These are phyloP conservation scores for Helostoma temminkii DNA, from an alignment of 2,797 vertebrate species.

Conservation along the genomic window DNA sequence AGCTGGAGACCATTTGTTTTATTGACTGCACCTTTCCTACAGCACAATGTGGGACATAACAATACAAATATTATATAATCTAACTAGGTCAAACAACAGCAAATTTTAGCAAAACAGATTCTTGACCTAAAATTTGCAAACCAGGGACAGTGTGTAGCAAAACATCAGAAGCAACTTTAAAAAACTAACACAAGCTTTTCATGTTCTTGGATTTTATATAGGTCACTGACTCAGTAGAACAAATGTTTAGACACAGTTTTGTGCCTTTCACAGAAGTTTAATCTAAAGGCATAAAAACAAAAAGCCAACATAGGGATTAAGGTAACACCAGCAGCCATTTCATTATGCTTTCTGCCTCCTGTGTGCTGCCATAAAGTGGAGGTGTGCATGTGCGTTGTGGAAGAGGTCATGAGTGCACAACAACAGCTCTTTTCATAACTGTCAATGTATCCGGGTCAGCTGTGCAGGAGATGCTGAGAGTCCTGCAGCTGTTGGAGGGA, in stretches of 20 bases:
- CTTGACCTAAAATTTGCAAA: conserved; percentile 21
- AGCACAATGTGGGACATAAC: conserved; percentile 51
- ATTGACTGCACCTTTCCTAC: conserved; percentile 34
- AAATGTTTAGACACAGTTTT: neutral
- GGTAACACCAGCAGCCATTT: conserved; percentile 3
- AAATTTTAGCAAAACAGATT: conserved; percentile 12
- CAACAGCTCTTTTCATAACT: conserved; percentile 73
- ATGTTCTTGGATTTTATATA: neutral
- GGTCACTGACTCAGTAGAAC: neutral
- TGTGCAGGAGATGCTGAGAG: conserved; percentile 66
- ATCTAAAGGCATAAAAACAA: conserved; percentile 43
- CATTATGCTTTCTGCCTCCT: conserved; percentile 26
- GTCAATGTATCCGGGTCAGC: conserved; percentile 70
- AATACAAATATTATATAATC: conserved; percentile 46
- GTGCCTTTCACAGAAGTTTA: conserved; percentile 29
- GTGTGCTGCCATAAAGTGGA: conserved; percentile 17
- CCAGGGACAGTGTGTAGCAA: neutral
- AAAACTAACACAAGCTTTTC: neutral
- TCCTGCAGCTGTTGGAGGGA: conserved; percentile 69
- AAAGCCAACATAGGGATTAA: conserved; percentile 46
- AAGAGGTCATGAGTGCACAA: conserved; percentile 40
- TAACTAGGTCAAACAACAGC: conserved; percentile 53
- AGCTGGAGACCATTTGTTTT: conserved; percentile 36
- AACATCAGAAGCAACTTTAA: neutral
- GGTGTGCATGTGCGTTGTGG: conserved; percentile 3